These are phyloP conservation scores for Callyntrura sp. DNA, from an alignment of 2,888 invertebrate species.

Conservation along the genomic window DNA sequence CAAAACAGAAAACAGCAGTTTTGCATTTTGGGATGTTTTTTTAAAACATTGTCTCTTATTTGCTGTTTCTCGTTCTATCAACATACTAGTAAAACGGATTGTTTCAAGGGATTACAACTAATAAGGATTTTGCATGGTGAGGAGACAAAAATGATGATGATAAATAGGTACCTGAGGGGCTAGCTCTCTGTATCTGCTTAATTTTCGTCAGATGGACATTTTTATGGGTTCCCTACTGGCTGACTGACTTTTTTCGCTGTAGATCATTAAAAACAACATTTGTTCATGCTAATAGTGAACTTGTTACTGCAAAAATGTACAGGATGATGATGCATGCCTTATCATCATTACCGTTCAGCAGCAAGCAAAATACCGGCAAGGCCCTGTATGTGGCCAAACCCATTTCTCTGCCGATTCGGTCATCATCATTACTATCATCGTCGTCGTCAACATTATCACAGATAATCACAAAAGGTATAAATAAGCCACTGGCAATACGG, in stretches of 20 bases:
- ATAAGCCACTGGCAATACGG: constrained; percentile 62
- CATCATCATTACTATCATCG: constrained; percentile 6
- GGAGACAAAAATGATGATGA: neutral
- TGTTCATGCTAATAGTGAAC: constrained; percentile 8
- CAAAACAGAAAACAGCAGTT: constrained; percentile 13
- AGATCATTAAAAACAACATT: neutral
- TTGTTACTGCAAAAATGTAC: constrained; percentile 6
- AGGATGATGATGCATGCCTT: neutral
- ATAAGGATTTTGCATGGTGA: neutral
- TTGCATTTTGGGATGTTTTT: neutral
- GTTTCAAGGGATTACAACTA: constrained; percentile 8
- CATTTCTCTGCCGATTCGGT: constrained; percentile 54
- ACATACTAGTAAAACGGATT: neutral
- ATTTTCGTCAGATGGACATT: neutral
- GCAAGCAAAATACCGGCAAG: constrained; percentile 40
- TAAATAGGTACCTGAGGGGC: neutral
- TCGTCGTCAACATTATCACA: constrained; percentile 22
- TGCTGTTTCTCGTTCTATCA: neutral
- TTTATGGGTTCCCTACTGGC: constrained; percentile 51
- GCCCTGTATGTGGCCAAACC: constrained; percentile 58
- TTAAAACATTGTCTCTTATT: neutral
- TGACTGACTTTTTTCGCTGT: constrained; percentile 17
- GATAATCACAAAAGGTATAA: constrained; percentile 47
- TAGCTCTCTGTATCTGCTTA: neutral
- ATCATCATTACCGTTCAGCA: neutral